phyloP scores from a whole-genome alignment of 2,113 vertebrate genomes.

The Crotalus helleri region DNA sequence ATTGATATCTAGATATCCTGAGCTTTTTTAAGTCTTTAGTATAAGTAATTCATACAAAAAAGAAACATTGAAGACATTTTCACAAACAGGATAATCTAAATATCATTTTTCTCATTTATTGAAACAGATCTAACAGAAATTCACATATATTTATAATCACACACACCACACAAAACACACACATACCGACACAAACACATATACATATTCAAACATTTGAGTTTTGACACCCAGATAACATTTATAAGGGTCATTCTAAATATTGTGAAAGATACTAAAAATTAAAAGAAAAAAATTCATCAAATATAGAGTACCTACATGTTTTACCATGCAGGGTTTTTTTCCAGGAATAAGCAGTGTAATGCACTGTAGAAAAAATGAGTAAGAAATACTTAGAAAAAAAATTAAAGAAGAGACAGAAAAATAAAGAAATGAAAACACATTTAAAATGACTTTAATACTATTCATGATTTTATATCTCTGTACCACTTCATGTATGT shows the following conservation, averaged over 20 bases:
- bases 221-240: background rate
- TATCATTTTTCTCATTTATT: slow-evolving; percentile 49
- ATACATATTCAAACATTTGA: background rate
- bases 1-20: slow-evolving; percentile 31
- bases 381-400: background rate
- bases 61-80: slow-evolving; percentile 43
- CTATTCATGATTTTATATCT: background rate
- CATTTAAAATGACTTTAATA: background rate
- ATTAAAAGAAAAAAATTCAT: background rate
- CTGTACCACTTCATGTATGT: background rate
- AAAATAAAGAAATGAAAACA: background rate
- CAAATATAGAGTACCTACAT: background rate
- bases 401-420: background rate
- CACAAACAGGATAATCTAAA: slow-evolving; percentile 43
- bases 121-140: slow-evolving; percentile 36
- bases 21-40: slow-evolving; percentile 55
- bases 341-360: background rate
- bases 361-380: background rate
- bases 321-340: background rate
- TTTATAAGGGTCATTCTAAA: background rate
- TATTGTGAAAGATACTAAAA: background rate
- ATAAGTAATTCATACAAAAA: slow-evolving; percentile 56
- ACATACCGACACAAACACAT: too few relatives aligned
- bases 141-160: slow-evolving; percentile 16
- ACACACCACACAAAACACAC: background rate